phyloP scores from a whole-genome alignment of 2,113 vertebrate genomes.

The Cervus canadensis region DNA sequence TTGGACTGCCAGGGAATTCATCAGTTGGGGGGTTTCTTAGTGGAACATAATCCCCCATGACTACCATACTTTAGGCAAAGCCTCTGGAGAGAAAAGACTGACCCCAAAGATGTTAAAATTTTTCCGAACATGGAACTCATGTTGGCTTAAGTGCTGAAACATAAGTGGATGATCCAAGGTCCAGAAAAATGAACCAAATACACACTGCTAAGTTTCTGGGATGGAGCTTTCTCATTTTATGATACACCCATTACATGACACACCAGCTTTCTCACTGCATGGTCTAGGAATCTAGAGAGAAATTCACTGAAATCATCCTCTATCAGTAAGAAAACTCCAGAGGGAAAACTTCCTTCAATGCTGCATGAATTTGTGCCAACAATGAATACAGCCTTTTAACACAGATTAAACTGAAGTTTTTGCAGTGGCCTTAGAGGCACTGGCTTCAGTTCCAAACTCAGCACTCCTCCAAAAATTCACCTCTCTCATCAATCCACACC shows the following conservation, averaged over 20 bases:
- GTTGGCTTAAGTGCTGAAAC: neutral
- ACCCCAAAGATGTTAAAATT: neutral
- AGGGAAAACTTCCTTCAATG: neutral
- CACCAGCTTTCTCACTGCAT: neutral
- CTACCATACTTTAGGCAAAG: neutral
- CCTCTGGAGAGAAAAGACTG: neutral
- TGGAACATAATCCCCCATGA: neutral
- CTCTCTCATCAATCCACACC: neutral
- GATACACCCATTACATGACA: neutral
- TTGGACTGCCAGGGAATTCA: neutral
- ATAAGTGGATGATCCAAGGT: neutral
- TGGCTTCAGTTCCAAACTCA: neutral
- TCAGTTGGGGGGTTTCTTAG: neutral
- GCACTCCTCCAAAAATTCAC: neutral
- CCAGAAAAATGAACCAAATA: neutral
- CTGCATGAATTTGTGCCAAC: neutral
- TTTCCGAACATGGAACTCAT: neutral
- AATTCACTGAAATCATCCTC: neutral
- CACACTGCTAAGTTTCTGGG: neutral
- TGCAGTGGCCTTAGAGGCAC: neutral
- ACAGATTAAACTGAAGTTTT: neutral
- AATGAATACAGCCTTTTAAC: neutral
- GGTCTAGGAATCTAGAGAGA: neutral
- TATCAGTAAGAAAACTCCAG: neutral
- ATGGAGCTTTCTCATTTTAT: neutral